Evolutionary conservation across 2,797 vertebrate species (phyloP).

Genomic region (Chloroceryle amazona): DNA sequence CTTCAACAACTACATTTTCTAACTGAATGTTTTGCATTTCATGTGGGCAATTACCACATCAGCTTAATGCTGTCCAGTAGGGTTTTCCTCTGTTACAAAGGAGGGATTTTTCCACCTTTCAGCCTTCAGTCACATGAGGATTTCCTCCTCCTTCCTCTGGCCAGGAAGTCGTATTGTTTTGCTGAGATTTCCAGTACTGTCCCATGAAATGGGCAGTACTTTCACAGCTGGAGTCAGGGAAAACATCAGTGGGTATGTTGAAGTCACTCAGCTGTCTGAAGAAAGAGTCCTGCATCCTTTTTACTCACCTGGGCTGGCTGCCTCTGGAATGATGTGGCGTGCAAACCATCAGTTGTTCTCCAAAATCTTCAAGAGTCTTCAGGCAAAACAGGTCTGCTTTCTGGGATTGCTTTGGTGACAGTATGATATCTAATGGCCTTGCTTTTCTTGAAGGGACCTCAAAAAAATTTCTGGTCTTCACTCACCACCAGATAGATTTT

Average conservation of each 20-base stretch:
- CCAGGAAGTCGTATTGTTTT: neutral
- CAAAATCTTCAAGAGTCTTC: neutral
- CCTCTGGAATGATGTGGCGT: accelerated
- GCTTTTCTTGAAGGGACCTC: neutral
- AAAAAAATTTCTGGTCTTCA: neutral
- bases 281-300: neutral
- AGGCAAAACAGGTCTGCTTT: neutral
- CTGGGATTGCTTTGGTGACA: neutral
- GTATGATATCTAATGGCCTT: accelerated
- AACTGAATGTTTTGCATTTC: conserved; percentile 26
- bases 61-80: neutral
- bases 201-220: neutral
- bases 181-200: neutral
- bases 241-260: neutral
- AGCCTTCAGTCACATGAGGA: neutral
- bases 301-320: neutral
- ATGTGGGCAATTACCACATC: neutral
- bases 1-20: neutral
- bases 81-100: neutral
- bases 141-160: neutral
- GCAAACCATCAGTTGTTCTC: neutral
- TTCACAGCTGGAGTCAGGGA: neutral
- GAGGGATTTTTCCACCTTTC: neutral
- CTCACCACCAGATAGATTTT: neutral
- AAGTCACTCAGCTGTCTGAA: neutral